phyloP scores from a whole-genome alignment of 2,113 vertebrate genomes.

The Natator depressus region DNA sequence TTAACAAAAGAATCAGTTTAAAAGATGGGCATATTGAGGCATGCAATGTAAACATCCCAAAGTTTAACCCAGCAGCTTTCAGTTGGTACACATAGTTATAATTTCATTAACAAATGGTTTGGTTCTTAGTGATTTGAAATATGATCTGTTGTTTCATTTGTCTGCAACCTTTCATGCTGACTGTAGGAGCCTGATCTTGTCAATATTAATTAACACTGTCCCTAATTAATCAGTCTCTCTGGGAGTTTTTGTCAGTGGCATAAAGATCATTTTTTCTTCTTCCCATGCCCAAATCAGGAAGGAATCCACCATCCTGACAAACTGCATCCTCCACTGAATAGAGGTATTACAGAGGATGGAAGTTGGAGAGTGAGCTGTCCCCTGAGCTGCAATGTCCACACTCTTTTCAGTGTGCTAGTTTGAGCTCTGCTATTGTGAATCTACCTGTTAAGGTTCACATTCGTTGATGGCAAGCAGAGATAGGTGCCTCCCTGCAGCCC shows the following conservation, averaged over 20 bases:
- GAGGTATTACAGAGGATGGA: not conserved
- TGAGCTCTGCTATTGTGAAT: not conserved
- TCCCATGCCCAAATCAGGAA: not conserved
- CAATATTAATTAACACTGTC: constrained; percentile 12
- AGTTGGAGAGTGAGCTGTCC: not conserved
- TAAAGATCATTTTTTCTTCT: not conserved
- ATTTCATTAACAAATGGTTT: not conserved
- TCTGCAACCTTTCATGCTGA: not conserved
- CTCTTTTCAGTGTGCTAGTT: not conserved
- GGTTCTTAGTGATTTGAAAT: not conserved
- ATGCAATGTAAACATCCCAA: not conserved
- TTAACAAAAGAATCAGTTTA: not conserved
- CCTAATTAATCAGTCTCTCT: not conserved
- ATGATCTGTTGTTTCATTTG: not conserved
- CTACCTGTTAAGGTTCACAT: not conserved
- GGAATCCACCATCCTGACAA: not conserved
- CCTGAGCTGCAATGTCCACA: not conserved
- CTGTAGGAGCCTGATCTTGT: constrained; percentile 22
- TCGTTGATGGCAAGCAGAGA: not conserved
- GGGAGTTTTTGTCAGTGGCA: not conserved
- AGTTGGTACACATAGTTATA: not conserved
- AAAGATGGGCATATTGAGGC: constrained; percentile 11
- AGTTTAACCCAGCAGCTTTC: constrained; percentile 20
- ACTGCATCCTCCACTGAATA: not conserved
- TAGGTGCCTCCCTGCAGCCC: not conserved